Evolutionary conservation across 2,888 invertebrate species (phyloP).

Genomic region (Hirtodrosophila confusa): DNA sequence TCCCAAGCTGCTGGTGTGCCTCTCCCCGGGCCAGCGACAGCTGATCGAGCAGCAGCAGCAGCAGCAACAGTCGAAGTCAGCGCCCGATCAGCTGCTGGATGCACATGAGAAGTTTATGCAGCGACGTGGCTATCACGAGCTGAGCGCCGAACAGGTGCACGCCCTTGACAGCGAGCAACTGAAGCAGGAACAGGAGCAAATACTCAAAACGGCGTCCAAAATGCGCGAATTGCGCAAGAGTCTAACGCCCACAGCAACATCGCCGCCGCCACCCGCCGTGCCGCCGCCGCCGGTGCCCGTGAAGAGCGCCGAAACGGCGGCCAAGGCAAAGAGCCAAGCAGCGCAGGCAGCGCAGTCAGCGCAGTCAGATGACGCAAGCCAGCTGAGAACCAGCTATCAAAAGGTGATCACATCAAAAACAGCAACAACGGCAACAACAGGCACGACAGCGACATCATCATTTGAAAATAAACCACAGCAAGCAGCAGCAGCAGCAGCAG

Average conservation of each 20-base stretch:
- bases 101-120: conserved; percentile 89
- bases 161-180: conserved; percentile 75
- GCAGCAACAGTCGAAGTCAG: conserved; percentile 82
- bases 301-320: conserved; percentile 78
- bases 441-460: conserved; percentile 67
- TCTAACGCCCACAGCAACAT: conserved; percentile 79
- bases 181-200: conserved; percentile 69
- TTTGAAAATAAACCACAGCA: conserved; percentile 82
- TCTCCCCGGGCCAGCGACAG: conserved; percentile 90
- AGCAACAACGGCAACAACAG: conserved; percentile 25
- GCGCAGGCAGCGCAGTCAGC: conserved; percentile 35
- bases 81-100: conserved; percentile 87
- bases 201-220: conserved; percentile 75
- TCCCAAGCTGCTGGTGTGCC: conserved; percentile 87
- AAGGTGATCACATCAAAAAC: conserved; percentile 18
- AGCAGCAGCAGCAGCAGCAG: conserved; percentile 51
- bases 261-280: conserved; percentile 65
- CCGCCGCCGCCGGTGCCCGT: conserved; percentile 82
- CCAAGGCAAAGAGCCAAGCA: conserved; percentile 69
- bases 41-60: conserved; percentile 85
- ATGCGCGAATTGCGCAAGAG: conserved; percentile 82
- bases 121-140: conserved; percentile 86
- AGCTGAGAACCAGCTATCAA: conserved; percentile 22
- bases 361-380: conserved; percentile 55
- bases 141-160: conserved; percentile 76